A percentile compares a stretch with the other conserved stretches of the same genome.
These are phyloP conservation scores for Porites rus DNA, from an alignment of 92 coral and sea anemone genomes.

Conservation along the genomic window DNA sequence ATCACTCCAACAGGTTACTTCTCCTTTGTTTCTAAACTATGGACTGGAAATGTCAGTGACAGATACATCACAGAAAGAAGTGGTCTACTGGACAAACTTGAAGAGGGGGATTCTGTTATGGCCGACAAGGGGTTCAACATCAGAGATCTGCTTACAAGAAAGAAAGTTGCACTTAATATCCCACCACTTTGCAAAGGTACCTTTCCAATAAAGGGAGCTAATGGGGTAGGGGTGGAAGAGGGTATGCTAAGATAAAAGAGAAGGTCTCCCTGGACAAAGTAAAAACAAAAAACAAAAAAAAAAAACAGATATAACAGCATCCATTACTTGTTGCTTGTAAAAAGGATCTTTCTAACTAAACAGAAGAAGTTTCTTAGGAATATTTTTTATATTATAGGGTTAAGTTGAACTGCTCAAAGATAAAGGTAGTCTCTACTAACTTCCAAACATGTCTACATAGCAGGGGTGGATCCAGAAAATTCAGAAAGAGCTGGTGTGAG, in stretches of 20 bases:
- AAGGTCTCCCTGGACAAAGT: not conserved
- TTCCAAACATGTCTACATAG: too few relatives aligned
- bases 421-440: not conserved
- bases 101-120: conserved; percentile 51
- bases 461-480: too few relatives aligned
- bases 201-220: conserved; percentile 3
- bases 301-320: not conserved
- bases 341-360: not conserved
- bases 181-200: conserved; percentile 37
- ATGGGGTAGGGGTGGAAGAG: not conserved
- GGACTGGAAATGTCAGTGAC: too few relatives aligned
- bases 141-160: conserved; percentile 41
- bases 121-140: conserved; percentile 50
- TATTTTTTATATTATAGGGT: not conserved
- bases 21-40: too few relatives aligned
- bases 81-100: conserved; percentile 45
- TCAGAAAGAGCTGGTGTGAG: too few relatives aligned
- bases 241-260: not conserved
- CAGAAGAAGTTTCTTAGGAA: not conserved
- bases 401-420: not conserved
- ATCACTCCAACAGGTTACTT: conserved; percentile 28
- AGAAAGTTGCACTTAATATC: conserved; percentile 42
- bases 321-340: not conserved
- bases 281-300: too few relatives aligned
- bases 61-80: conserved; percentile 35